Evolutionary conservation across 2,113 vertebrate species (phyloP), one percentile per base, ranked within the genome.

Genomic region (Tetraodon nigroviridis): DNA sequence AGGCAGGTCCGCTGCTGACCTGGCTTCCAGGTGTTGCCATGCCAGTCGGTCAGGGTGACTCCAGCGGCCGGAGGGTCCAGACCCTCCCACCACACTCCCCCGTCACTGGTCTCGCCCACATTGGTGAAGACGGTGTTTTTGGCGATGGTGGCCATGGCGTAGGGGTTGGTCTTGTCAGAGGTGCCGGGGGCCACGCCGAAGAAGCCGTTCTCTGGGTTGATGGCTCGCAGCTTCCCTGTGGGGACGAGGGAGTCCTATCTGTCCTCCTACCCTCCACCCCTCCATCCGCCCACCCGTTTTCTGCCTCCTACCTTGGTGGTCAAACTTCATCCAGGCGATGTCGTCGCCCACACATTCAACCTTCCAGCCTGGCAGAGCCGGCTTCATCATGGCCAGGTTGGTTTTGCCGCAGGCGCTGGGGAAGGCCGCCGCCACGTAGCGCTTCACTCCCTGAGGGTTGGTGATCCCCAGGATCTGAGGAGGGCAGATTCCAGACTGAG

Each of bases 241-340:
- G 59, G 50, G 7, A 20, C n/a, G n/a, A n/a, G n/a, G n/a, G n/a
- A n/a, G n/a, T n/a, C n/a, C n/a, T n/a, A n/a, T n/a, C n/a, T n/a
- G n/a, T n/a, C n/a, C n/a, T n/a, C n/a, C n/a, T n/a, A n/a, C n/a
- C n/a, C n/a, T n/a, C n/a, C n/a, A n/a, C n/a, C n/a, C n/a, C n/a
- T n/a, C n/a, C n/a, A n/a, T 27, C 1, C 24, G 4, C 24, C 3
- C 54, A 6, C 2, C 7, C 46, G n/a, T n/a, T n/a, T 21, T 20
- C 14, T 55, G 14, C 5, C 6, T 17, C 82, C 84, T 69, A 96
- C 97, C 97, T 90, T 95, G 89, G n/a, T 87, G 86, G 79, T 99
- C 96, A 29, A 98, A 98, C 77, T 96, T 99, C 96, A 99, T 98
- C 97, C 97, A 99, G 18, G 97, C 95, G 1, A 98, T 99, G 85